Evolutionary conservation across 2,888 invertebrate genomes (phyloP).

Genomic region (Mimas tiliae): DNA sequence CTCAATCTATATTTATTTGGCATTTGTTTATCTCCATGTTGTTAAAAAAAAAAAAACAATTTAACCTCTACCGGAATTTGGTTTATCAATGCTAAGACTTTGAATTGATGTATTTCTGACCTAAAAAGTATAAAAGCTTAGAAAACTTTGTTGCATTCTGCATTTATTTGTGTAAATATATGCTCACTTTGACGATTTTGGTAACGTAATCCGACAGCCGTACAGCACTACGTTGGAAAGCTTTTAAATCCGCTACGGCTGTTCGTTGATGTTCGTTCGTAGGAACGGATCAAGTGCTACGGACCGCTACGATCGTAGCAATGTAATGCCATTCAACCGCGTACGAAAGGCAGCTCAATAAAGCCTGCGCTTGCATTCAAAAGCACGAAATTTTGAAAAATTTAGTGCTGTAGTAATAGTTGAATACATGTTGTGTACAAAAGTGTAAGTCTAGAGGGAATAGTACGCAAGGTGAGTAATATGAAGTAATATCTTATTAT

Average conservation of each 20-base stretch:
- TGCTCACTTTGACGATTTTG: not conserved
- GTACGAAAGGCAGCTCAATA: constrained; percentile 4
- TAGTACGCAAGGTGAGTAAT: not conserved
- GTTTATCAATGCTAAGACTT: not conserved
- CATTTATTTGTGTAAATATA: not conserved
- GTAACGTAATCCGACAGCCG: constrained; percentile 3
- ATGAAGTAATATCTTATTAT: not conserved
- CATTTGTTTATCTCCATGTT: too few relatives aligned
- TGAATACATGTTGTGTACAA: not conserved
- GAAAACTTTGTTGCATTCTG: not conserved
- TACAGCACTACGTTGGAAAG: constrained; percentile 21
- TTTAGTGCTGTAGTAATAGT: constrained; percentile 11
- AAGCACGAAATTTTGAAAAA: constrained; percentile 5
- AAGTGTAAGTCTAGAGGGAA: not conserved
- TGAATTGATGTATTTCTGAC: not conserved
- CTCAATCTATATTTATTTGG: too few relatives aligned
- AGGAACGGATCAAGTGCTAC: constrained; percentile 14
- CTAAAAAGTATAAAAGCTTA: not conserved
- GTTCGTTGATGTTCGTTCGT: constrained; percentile 12
- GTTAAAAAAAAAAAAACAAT: too few relatives aligned
- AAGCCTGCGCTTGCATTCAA: constrained; percentile 6
- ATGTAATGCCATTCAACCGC: constrained; percentile 16
- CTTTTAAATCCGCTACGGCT: constrained; percentile 11
- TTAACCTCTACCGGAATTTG: not conserved
- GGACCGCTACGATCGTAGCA: constrained; percentile 21